Evolutionary conservation across 2,888 invertebrate species (phyloP), one percentile per base, ranked within the genome.

Genomic region (Drosophila macrothrix): DNA sequence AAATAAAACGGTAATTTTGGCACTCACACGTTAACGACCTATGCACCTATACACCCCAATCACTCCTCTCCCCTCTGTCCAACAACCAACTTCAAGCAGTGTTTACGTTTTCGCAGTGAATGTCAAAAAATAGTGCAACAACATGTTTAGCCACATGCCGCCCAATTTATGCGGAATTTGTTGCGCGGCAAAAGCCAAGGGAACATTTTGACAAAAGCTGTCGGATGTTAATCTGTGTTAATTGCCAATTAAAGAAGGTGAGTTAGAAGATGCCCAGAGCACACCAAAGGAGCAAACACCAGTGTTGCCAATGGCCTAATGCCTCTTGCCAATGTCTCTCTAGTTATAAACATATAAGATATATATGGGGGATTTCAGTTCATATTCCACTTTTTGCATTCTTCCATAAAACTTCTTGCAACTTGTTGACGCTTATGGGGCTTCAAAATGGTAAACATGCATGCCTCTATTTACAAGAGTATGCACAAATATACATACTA

Each of bases 401-500:
- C 5, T 43, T 12, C 35, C 12, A 12, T 9, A 41, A 28, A 56
- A 25, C 14, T 16, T 29, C 28, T 14, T 29, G 41, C 41, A 33
- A 62, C 66, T 62, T 66, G 19, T 66, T 66, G 28, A 16, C 25
- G 50, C 62, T 65, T 22, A 3, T 25, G 19, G 16, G n/a, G 41
- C 43, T 63, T 43, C 33, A 19, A 1, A 14, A 4, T 31, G 16
- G 43, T 31, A 41, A 19, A 41, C 25, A 37, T 55, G 50, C 31
- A 31, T 50, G 35, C 5, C 19, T 22, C 9, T 31, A 61, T 76
- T 58, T 76, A 61, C 28, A 62, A 63, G 41, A 53, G 46, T 25
- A 19, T 39, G 19, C 41, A 37, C 52, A 25, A 31, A 55, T 29
- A 19, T 25, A 10, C n/a, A 22, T 33, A 16, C 22, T 33, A 53